Evolutionary conservation across 2,113 vertebrate genomes (phyloP).

Genomic region (Pyxicephalus adspersus): DNA sequence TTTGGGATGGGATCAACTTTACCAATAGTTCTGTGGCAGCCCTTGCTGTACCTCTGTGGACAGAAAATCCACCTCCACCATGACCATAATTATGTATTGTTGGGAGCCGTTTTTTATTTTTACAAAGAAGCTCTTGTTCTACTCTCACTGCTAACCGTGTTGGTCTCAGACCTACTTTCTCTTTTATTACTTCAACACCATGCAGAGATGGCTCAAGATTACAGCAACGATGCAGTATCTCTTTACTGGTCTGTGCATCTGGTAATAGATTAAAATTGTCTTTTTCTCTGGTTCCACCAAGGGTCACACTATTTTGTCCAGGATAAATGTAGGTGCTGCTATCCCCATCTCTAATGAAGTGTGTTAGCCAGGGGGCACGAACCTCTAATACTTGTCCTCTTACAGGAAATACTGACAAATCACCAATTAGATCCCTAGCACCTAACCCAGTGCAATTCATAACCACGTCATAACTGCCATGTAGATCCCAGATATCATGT

Average conservation of each 20-base stretch:
- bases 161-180: conserved; percentile 86
- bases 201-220: conserved; percentile 82
- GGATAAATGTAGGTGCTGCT: conserved; percentile 88
- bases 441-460: conserved; percentile 90
- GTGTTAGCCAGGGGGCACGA: conserved; percentile 88
- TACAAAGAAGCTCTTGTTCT: conserved; percentile 74
- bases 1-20: conserved; percentile 67
- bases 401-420: conserved; percentile 72
- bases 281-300: conserved; percentile 85
- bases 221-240: conserved; percentile 81
- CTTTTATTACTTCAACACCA: conserved; percentile 62
- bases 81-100: conserved; percentile 95
- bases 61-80: conserved; percentile 77
- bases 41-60: conserved; percentile 85
- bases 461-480: conserved; percentile 74
- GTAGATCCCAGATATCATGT: conserved; percentile 78
- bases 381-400: conserved; percentile 87
- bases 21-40: conserved; percentile 77
- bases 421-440: conserved; percentile 74
- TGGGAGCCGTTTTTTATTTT: conserved; percentile 61
- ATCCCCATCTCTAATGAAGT: conserved; percentile 83
- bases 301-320: conserved; percentile 71
- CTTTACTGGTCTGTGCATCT: conserved; percentile 67
- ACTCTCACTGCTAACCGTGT: conserved; percentile 73
- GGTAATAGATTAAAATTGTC: conserved; percentile 75